phyloP scores from a whole-genome alignment of 1,140 invertebrate species.

The Varroa destructor region DNA sequence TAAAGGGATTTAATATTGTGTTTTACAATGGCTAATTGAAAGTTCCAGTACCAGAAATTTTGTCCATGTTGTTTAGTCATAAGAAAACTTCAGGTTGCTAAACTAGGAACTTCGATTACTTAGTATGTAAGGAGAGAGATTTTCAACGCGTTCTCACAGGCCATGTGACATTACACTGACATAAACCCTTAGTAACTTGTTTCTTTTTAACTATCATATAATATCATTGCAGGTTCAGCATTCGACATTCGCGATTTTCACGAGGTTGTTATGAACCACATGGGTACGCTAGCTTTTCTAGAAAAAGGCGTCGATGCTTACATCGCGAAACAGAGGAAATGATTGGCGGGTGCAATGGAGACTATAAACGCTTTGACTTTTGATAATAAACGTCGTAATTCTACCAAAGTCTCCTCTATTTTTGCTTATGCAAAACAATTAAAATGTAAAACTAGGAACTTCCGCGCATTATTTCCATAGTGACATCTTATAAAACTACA shows the following conservation, averaged over 20 bases:
- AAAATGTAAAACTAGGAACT: not conserved
- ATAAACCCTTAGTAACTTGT: too few species aligned
- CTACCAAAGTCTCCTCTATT: not conserved
- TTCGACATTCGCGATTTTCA: slow-evolving; percentile 42
- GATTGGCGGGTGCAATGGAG: not conserved
- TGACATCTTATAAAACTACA: not conserved
- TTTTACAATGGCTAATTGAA: too few species aligned
- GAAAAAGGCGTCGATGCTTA: slow-evolving; percentile 38
- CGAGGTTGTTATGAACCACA: slow-evolving; percentile 38
- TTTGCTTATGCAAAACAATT: not conserved
- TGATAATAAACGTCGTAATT: not conserved
- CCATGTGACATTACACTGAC: too few species aligned
- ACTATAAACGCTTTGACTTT: too few species aligned
- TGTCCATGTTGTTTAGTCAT: too few species aligned
- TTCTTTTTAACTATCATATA: too few species aligned
- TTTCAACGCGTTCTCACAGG: too few species aligned
- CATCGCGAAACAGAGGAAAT: slow-evolving; percentile 31
- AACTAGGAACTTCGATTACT: too few species aligned
- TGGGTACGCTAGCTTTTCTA: slow-evolving; percentile 39
- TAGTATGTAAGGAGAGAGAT: too few species aligned
- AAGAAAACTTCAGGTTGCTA: too few species aligned
- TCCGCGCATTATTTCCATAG: not conserved
- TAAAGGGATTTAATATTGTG: too few species aligned
- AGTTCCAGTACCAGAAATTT: too few species aligned
- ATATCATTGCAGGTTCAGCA: slow-evolving; percentile 32